Conservation (phyloP, 2,113 vertebrate species). For the Chlorodrepanis virens region DNA sequence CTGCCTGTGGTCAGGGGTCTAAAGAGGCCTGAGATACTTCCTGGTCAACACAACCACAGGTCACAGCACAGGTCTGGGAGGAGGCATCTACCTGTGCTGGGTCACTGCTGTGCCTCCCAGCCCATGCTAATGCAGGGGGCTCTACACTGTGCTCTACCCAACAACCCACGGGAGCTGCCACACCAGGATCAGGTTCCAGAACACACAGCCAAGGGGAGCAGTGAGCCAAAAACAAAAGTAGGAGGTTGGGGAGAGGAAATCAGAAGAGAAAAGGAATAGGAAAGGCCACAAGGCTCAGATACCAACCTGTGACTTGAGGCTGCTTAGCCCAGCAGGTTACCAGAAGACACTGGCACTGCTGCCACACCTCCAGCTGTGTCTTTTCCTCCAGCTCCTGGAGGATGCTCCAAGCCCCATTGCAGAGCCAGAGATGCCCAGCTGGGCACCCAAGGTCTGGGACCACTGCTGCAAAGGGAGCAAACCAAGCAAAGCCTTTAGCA, state of each 20-base stretch:
- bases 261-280: background rate
- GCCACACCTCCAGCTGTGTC: background rate
- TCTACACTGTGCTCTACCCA: background rate
- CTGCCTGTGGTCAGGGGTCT: background rate
- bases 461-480: background rate
- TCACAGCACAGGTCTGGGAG: background rate
- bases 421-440: background rate
- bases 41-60: background rate
- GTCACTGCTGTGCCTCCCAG: background rate
- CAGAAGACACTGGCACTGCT: background rate
- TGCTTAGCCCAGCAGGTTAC: background rate
- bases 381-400: background rate
- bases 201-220: background rate
- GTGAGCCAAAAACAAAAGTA: background rate
- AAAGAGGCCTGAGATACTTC: background rate
- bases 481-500: background rate
- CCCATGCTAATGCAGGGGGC: accelerated
- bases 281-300: background rate
- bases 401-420: background rate
- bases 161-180: background rate
- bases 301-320: background rate
- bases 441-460: background rate
- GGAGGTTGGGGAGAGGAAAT: background rate
- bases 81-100: background rate
- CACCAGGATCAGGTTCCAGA: background rate